Evolutionary conservation across 1,140 invertebrate genomes (phyloP), one percentile per base, ranked within the genome.

Genomic region (Macrocentrus cingulum): DNA sequence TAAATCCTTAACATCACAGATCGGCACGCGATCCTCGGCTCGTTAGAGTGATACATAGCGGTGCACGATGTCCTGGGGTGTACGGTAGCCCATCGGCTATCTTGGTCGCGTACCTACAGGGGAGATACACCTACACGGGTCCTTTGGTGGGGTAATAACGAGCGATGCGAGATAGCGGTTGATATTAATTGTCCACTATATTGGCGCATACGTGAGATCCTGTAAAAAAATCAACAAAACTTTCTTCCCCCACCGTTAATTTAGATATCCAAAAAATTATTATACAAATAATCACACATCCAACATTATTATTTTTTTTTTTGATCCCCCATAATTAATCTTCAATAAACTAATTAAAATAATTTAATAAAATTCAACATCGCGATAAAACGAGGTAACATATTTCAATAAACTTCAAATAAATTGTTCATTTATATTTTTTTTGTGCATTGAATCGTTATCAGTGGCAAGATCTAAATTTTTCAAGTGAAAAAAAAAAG

Each of bases 1-100:
- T 78, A 79, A 79, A 78, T 78, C 70, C 74, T 75, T 72, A 74
- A 76, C 77, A n/a, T n/a, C n/a, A 75, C 74, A 79, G 76, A 80
- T 80, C 76, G 76, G 76, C 77, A 80, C 77, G 77, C 77, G 76
- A 80, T 80, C 68, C 76, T 57, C 67, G 67, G 74, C 77, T 78
- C 75, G 75, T 78, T 78, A 78, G 69, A 68, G 70, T 78, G 76
- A 78, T 78, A 71, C 75, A 78, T 78, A 67, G 74, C 67, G 69
- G 66, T 68, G 67, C 67, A 65, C 66, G 77, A 64, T 75, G 71
- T 79, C 77, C 77, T 64, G 76, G 69, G 71, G 75, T 69, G 74
- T 74, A 78, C 77, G 70, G 76, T 78, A 80, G 77, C 75, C 65
- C 64, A 45, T 68, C 62, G 60, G 60, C 56, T 64, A 64, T 70